Evolutionary conservation across 2,888 invertebrate species (phyloP).

Genomic region (Beris morrisii): DNA sequence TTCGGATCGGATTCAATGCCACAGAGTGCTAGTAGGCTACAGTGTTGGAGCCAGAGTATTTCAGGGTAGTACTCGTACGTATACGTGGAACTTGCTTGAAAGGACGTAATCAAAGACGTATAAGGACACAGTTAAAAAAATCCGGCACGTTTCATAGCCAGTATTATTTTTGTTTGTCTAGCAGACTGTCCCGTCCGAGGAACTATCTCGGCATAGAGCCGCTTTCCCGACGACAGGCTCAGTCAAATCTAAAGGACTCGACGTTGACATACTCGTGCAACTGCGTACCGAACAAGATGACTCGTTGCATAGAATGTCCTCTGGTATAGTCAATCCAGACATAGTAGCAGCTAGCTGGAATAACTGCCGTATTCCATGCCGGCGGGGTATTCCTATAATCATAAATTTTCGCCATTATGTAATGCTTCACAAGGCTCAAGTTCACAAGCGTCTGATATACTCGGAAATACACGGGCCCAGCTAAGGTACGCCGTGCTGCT

Average conservation of each 20-base stretch:
- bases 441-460: constrained; percentile 29
- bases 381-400: constrained; percentile 29
- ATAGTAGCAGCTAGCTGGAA: not conserved
- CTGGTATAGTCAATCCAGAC: constrained; percentile 20
- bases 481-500: not conserved
- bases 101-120: not conserved
- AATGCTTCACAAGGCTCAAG: constrained; percentile 26
- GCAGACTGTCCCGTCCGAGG: not conserved
- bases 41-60: no score
- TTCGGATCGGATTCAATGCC: constrained; percentile 20
- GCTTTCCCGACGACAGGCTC: constrained; percentile 25
- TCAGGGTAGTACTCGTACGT: not conserved
- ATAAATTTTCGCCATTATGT: constrained; percentile 32
- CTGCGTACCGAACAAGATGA: not conserved
- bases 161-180: no score
- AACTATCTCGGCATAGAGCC: constrained; percentile 14
- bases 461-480: constrained; percentile 13
- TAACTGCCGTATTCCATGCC: constrained; percentile 9
- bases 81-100: not conserved
- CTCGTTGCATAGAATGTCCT: not conserved
- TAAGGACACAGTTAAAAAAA: constrained; percentile 6
- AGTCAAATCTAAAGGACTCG: constrained; percentile 20
- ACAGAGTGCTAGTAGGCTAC: constrained; percentile 1
- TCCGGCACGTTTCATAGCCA: no score
- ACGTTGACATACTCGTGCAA: constrained; percentile 21